Base-by-base conservation (phyloP, 1,140 invertebrate genomes). In the Dendroctonus valens region DNA sequence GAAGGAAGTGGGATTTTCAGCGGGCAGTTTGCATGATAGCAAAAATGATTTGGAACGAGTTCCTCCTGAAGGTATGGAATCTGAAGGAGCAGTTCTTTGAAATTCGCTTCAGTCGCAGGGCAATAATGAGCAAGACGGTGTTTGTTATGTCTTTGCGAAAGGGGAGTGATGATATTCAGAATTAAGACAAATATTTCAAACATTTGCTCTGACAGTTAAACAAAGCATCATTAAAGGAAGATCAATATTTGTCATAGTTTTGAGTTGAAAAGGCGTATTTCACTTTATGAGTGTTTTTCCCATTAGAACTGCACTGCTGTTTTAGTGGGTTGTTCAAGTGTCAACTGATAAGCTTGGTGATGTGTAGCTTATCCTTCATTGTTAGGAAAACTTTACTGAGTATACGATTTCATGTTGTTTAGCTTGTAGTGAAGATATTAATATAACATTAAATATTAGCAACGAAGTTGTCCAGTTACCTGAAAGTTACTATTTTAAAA, bases 1-100 rank as follows among this genome's bases (percentile, higher is more conserved):
- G 8, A 57, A 67, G 46, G 49, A 44, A n/a, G 11, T 52, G 14
- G 37, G 40, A 37, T 14, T 37, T 41, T 12, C 12, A 44, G 8
- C 46, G 8, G 12, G 26, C 2, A 11, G 14, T 39, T 6, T 41
- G 14, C n/a, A 58, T 46, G 26, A 52, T 26, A 48, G 37, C 37
- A 40, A 38, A 48, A 83, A 81, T 69, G 83, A 83, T 55, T 82
- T 76, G 70, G 79, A 83, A 71, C 77, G 84, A 65, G 78, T 84
- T 59, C 82, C 83, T 59, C 82, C 83, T 59, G 84, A 85, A 75
- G 83, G 82, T 75, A 83, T 83, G 83, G 83, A 85, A 77, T 76
- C 82, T 61, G 72, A 72, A 40, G 70, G 68, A 41, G 59, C 67
- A 26, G 58, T 48, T 37, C 40, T 60, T 58, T 67, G 52, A 67